Percentiles rank a stretch among this genome's conserved stretches.
phyloP scores from a whole-genome alignment of 2,888 invertebrate genomes.

The Sinhomidia bicolor region DNA sequence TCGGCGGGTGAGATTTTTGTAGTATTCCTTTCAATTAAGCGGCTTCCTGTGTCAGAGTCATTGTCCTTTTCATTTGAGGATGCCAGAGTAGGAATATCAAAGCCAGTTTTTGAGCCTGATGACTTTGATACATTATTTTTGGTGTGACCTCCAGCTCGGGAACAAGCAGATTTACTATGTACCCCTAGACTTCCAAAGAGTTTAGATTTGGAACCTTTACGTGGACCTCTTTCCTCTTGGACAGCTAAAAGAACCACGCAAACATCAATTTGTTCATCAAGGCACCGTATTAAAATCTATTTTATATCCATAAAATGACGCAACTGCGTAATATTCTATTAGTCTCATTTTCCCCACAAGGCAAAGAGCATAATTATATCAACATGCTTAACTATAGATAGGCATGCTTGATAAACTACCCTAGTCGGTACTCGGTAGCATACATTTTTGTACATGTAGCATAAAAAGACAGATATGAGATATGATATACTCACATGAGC shows the following conservation, averaged over 20 bases:
- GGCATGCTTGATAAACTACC: too few species aligned
- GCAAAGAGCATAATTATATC: too few species aligned
- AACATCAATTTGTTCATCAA: too few species aligned
- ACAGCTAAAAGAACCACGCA: conserved; percentile 85
- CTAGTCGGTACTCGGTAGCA: too few species aligned
- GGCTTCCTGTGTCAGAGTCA: not conserved
- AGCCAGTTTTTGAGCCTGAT: conserved; percentile 4
- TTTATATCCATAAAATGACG: too few species aligned
- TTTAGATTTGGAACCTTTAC: conserved; percentile 82
- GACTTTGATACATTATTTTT: not conserved
- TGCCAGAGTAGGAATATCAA: conserved; percentile 49
- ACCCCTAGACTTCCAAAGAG: not conserved
- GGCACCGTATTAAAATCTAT: too few species aligned
- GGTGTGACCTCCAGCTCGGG: not conserved
- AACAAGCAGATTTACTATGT: not conserved
- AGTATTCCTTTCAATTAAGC: not conserved
- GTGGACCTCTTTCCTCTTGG: conserved; percentile 91
- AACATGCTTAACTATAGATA: too few species aligned
- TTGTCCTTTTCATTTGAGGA: conserved; percentile 31
- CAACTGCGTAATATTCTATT: too few species aligned
- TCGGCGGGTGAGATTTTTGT: not conserved
- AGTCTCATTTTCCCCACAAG: too few species aligned
- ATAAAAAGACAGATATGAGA: too few species aligned
- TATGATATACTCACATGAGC: too few species aligned
- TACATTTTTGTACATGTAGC: too few species aligned